Base-by-base conservation (phyloP, 92 coral and sea anemone species). In the Phymanthus crucifer region DNA sequence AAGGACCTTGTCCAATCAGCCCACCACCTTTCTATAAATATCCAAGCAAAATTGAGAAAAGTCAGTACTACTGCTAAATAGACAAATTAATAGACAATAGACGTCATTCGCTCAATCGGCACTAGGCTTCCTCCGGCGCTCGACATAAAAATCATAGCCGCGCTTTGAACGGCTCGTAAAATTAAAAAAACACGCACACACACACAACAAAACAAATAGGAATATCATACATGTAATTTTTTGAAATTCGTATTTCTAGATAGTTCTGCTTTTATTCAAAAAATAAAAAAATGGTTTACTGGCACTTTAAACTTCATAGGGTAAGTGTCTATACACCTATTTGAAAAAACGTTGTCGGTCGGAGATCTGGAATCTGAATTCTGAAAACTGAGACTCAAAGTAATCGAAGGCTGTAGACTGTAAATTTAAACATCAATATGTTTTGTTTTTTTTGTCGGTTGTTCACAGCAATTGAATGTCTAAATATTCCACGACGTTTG, bases 1-100 rank as follows among this genome's bases (percentile, higher is more conserved):
- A 82, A 1, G 86, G 86, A 14, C 76, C 86, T 1, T 74, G 77
- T 23, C 80, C 86, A 31, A 82, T 26, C 3, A 82, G 73, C 19
- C 86, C 86, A 29, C 79, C 72, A 24, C 77, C 86, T 56, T 58
- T 64, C 86, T 82, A 72, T 6, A 73, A 65, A 5, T 14, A 35
- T 29, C 37, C 47, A 57, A 34, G 1, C 80, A 76, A 40, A 40
- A 23, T 61, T 18, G 27, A 24, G 64, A 54, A 14, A 4, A 54
- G 11, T 21, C 26, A 54, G 18, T 43, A 6, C 10, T 14, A 43
- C 18, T 10, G 48, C 9, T 17, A 3, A 17, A 9, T 9, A 9
- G 48, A 43, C 48, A 43, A 17, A 43, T 17, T 6, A 16, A 43
- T 17, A 43, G 48, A 43, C 48, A 43, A 17, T n/a, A n/a, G n/a